These are phyloP conservation scores for Crematogaster levior DNA, from an alignment of 2,888 invertebrate genomes.

Conservation along the genomic window DNA sequence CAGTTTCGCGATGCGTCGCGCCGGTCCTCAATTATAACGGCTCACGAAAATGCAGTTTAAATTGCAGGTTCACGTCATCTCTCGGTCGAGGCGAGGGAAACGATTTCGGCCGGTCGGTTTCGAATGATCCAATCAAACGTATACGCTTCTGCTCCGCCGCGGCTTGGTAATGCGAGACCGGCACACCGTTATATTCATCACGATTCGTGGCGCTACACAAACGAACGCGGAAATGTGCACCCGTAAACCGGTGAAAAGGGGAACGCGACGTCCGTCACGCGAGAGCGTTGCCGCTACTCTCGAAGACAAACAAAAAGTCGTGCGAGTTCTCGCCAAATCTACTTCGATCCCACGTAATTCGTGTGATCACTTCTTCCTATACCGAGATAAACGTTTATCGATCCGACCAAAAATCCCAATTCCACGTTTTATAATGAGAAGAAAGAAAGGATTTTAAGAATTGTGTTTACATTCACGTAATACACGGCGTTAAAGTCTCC, in stretches of 20 bases:
- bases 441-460: slow-evolving; percentile 7
- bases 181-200: slow-evolving; percentile 60
- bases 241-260: slow-evolving; percentile 38
- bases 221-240: slow-evolving; percentile 41
- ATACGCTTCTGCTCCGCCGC: slow-evolving; percentile 26
- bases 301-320: neutral
- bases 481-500: slow-evolving; percentile 29
- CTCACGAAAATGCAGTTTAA: slow-evolving; percentile 84
- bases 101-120: slow-evolving; percentile 58
- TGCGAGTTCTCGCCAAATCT: neutral
- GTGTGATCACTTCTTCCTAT: neutral
- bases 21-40: slow-evolving; percentile 80
- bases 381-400: neutral
- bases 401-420: neutral
- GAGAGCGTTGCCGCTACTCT: slow-evolving; percentile 23
- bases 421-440: slow-evolving; percentile 12
- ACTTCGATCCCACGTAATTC: neutral
- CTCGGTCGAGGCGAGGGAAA: slow-evolving; percentile 63
- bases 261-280: slow-evolving; percentile 50
- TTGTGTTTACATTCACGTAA: slow-evolving; percentile 14
- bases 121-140: slow-evolving; percentile 77
- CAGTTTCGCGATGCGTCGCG: slow-evolving; percentile 56
- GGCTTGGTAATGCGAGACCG: slow-evolving; percentile 50
- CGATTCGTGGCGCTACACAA: slow-evolving; percentile 38
- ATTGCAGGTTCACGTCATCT: slow-evolving; percentile 79